Conservation (phyloP, 2,888 invertebrate species). For the Cephonodes hylas region DNA sequence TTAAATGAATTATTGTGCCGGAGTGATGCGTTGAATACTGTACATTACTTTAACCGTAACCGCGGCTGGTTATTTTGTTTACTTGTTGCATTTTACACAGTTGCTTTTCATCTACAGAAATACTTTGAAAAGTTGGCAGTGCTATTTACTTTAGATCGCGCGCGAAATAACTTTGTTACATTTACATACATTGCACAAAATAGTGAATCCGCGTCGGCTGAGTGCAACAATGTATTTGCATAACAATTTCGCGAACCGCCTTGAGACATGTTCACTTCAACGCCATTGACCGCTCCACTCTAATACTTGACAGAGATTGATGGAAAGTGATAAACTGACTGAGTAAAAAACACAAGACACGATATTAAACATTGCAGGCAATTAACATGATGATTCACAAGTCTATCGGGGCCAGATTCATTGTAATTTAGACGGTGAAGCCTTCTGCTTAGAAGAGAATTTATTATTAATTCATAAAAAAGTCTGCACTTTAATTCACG, state of each 20-base stretch:
- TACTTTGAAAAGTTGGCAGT: not conserved
- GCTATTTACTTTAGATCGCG: not conserved
- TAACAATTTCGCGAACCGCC: constrained; percentile 64
- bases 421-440: constrained; percentile 24
- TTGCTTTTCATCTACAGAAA: not conserved
- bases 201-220: constrained; percentile 14
- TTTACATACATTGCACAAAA: constrained; percentile 17
- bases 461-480: constrained; percentile 13
- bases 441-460: constrained; percentile 22
- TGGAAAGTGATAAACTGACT: constrained; percentile 21
- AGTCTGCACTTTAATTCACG: not conserved
- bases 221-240: constrained; percentile 57
- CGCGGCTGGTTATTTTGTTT: not conserved
- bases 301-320: constrained; percentile 34
- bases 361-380: not conserved
- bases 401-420: constrained; percentile 30
- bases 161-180: not conserved
- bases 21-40: not conserved
- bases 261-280: constrained; percentile 43
- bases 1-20: not conserved
- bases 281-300: constrained; percentile 27
- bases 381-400: constrained; percentile 21
- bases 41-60: not conserved
- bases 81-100: not conserved
- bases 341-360: not conserved